Conservation (phyloP, 92 coral and sea anemone species). For the Siderastrea radians region DNA sequence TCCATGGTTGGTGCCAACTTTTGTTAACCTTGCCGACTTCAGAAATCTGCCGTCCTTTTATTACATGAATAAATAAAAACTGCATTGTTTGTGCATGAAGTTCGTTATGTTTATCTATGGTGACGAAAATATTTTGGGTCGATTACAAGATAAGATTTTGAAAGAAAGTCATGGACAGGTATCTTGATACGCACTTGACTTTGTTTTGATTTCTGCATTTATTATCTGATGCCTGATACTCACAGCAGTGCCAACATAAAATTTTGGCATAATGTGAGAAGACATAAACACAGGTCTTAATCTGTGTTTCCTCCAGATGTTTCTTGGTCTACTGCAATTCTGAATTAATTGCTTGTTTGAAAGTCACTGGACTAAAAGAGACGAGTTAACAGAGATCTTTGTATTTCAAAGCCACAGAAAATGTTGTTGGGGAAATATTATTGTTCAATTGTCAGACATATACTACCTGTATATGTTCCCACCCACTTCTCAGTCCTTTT, state of each 20-base stretch:
- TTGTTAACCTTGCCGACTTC: not conserved
- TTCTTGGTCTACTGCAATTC: too few relatives aligned
- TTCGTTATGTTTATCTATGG: not conserved
- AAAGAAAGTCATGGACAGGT: not conserved
- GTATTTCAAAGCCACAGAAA: too few relatives aligned
- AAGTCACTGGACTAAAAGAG: too few relatives aligned
- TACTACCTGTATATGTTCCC: not conserved
- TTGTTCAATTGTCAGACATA: not conserved
- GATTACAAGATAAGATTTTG: constrained; percentile 6
- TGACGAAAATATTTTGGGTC: constrained; percentile 13
- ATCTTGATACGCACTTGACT: not conserved
- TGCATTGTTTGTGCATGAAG: not conserved
- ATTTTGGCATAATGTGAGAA: not conserved
- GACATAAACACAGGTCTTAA: too few relatives aligned
- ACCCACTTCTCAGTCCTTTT: not conserved
- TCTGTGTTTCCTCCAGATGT: too few relatives aligned
- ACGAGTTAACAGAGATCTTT: too few relatives aligned
- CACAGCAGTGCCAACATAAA: not conserved
- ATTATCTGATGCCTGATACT: not conserved
- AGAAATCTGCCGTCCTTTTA: constrained; percentile 15
- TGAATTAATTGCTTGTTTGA: too few relatives aligned
- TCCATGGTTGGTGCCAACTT: constrained; percentile 7
- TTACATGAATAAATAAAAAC: constrained; percentile 22
- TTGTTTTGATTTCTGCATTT: not conserved
- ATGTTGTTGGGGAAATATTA: too few relatives aligned